Evolutionary conservation across 2,797 vertebrate genomes (phyloP).

Genomic region (Enteromius treurensis): DNA sequence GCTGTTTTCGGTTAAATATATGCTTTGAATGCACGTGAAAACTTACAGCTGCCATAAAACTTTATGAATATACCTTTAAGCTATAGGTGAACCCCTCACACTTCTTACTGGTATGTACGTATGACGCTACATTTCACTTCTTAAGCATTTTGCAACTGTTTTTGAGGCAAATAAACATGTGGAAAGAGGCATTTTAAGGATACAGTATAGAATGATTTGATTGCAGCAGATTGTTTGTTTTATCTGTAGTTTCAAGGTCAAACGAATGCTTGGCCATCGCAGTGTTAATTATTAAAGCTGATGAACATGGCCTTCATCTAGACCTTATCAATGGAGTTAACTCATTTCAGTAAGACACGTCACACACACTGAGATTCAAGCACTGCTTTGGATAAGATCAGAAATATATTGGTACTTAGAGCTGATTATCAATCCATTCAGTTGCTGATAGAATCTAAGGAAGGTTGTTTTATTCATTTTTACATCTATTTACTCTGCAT

Average conservation of each 20-base stretch:
- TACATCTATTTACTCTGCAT: background rate
- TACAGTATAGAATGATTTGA: constrained; percentile 15
- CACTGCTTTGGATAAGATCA: constrained; percentile 40
- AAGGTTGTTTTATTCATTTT: background rate
- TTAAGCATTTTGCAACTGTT: background rate
- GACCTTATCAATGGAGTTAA: constrained; percentile 53
- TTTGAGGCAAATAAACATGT: constrained; percentile 1
- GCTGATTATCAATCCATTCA: background rate
- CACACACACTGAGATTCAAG: constrained; percentile 19
- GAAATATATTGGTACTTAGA: background rate
- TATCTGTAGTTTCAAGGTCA: constrained; percentile 63
- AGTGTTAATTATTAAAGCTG: constrained; percentile 66
- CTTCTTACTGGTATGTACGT: background rate
- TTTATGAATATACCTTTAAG: background rate
- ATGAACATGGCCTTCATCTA: constrained; percentile 54
- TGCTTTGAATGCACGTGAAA: background rate
- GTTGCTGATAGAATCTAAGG: background rate
- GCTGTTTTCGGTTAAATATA: background rate
- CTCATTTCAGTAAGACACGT: constrained; percentile 21
- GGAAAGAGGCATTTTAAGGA: constrained; percentile 4
- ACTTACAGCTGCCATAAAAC: constrained; percentile 12
- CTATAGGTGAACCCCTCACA: background rate
- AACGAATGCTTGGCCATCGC: constrained; percentile 7
- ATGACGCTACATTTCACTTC: background rate
- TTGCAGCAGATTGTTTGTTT: constrained; percentile 12